A percentile compares a stretch with the other conserved stretches of the same genome.
phyloP scores from a whole-genome alignment of 2,113 vertebrate species.

The Chloropsis hardwickii region DNA sequence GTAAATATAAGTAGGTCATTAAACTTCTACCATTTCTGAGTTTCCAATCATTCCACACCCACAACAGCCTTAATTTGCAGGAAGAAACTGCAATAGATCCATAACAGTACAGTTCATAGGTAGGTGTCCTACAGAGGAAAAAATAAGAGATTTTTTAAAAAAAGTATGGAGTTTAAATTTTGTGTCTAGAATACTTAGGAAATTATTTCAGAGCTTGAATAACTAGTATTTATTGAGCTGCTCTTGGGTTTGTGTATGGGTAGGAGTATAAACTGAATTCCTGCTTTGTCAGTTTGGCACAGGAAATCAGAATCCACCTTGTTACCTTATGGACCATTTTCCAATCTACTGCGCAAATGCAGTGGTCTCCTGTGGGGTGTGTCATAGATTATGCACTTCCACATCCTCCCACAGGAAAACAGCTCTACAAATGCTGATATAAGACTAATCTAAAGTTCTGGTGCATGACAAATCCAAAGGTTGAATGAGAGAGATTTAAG shows the following conservation, averaged over 20 bases:
- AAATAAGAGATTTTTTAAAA: rapidly evolving
- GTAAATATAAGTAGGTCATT: background rate
- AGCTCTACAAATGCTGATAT: background rate
- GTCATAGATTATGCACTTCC: too few relatives aligned
- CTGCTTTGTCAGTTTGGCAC: background rate
- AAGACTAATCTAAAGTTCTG: background rate
- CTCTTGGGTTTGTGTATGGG: background rate
- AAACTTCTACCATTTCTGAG: background rate
- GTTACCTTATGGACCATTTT: background rate
- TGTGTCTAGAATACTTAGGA: background rate
- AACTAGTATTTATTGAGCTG: background rate
- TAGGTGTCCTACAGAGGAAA: background rate
- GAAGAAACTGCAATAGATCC: background rate
- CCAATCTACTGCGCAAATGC: background rate
- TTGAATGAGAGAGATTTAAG: background rate
- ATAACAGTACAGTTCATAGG: background rate
- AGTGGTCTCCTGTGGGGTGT: background rate
- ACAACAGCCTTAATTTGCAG: background rate
- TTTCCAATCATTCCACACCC: background rate
- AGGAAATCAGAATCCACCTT: background rate
- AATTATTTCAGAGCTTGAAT: background rate
- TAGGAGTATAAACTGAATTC: background rate
- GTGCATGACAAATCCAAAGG: background rate
- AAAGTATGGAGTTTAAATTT: background rate
- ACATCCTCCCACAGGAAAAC: too few relatives aligned